phyloP scores from a whole-genome alignment of 2,888 invertebrate species.

The Dicranocentrus wangi region DNA sequence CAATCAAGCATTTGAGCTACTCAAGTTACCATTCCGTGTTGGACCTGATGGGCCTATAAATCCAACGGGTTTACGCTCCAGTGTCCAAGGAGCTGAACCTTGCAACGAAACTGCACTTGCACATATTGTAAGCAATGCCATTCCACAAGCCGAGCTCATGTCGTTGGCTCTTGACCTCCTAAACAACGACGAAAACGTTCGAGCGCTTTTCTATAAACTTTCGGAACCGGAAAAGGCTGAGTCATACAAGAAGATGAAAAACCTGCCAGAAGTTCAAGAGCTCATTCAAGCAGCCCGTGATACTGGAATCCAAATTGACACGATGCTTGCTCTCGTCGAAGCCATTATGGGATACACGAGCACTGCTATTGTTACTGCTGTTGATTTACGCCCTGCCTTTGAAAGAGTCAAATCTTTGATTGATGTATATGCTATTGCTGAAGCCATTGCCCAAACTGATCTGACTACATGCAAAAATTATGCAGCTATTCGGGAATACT shows the following conservation, averaged over 20 bases:
- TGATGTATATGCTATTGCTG: neutral
- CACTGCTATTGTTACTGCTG: neutral
- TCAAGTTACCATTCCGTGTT: slow-evolving; percentile 9
- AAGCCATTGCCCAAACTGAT: neutral
- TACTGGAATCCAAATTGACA: neutral
- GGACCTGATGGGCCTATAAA: neutral
- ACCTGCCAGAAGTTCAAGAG: slow-evolving; percentile 17
- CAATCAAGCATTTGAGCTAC: neutral
- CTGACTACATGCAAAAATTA: neutral
- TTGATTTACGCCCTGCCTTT: slow-evolving; percentile 13
- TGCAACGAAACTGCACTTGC: neutral
- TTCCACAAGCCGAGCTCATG: neutral
- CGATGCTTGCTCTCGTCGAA: neutral
- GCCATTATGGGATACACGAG: neutral
- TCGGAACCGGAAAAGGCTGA: slow-evolving; percentile 13
- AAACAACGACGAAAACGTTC: neutral
- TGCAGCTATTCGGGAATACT: slow-evolving; percentile 6
- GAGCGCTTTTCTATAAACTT: neutral
- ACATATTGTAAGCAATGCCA: neutral
- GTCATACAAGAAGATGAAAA: neutral
- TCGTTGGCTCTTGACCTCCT: neutral
- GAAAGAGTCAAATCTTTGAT: neutral
- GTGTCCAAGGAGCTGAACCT: neutral
- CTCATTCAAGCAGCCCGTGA: slow-evolving; percentile 16
- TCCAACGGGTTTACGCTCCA: neutral